Evolutionary conservation across 2,113 vertebrate species (phyloP).

Genomic region (Chroicocephalus ridibundus): DNA sequence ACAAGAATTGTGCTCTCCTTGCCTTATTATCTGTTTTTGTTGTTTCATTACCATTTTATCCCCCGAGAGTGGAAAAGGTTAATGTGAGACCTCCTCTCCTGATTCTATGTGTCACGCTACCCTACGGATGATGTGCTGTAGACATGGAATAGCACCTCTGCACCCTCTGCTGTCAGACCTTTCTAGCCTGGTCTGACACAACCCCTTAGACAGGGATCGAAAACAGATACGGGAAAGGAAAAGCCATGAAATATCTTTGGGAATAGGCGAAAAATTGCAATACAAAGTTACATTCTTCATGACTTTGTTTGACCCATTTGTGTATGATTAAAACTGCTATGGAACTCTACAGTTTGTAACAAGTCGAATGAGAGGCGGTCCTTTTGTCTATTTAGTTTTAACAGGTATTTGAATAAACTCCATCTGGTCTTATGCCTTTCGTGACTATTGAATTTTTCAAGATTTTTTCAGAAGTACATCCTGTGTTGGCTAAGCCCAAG

Average conservation of each 20-base stretch:
- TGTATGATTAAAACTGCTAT: not conserved
- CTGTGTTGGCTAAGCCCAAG: not conserved
- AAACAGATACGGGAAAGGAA: not conserved
- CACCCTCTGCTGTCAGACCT: not conserved
- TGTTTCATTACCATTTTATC: constrained; percentile 22
- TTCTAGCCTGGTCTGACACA: not conserved
- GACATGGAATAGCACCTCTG: not conserved
- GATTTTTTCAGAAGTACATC: not conserved
- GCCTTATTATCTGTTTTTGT: not conserved
- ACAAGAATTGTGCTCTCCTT: not conserved
- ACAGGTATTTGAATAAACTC: not conserved
- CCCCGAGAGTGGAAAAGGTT: not conserved
- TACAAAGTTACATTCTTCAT: not conserved
- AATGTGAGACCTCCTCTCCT: not conserved
- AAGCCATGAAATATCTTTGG: not conserved
- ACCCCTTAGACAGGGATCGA: not conserved
- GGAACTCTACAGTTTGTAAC: not conserved
- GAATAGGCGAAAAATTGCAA: not conserved
- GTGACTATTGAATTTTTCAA: not conserved
- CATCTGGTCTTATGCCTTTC: not conserved
- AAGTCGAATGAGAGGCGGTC: not conserved
- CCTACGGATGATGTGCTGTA: not conserved
- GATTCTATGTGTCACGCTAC: not conserved
- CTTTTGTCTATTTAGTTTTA: not conserved
- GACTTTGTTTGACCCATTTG: not conserved